Conservation (phyloP, 1,140 invertebrate genomes). For the Drosophila miranda region DNA sequence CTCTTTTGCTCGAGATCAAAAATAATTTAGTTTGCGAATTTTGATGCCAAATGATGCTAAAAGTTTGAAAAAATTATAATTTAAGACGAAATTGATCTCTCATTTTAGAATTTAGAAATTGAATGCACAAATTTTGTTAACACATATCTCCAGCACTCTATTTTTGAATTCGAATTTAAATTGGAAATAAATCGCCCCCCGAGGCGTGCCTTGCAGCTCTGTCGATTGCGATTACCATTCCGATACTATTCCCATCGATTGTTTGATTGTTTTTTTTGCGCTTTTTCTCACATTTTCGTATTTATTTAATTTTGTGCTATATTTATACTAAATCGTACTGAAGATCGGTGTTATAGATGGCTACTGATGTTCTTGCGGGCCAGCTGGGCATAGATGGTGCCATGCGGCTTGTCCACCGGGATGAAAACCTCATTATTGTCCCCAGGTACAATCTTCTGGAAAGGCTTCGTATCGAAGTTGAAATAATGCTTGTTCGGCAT, state of each 20-base stretch:
- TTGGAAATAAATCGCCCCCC: too few relatives aligned
- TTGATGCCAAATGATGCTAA: slow-evolving; percentile 29
- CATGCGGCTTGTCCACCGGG: slow-evolving; percentile 89
- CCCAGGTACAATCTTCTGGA: slow-evolving; percentile 85
- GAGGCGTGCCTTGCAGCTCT: too few relatives aligned
- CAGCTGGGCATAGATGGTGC: slow-evolving; percentile 88
- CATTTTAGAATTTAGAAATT: slow-evolving; percentile 33
- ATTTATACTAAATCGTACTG: neutral
- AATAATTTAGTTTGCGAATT: slow-evolving; percentile 34
- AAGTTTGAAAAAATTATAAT: slow-evolving; percentile 9
- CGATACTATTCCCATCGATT: too few relatives aligned
- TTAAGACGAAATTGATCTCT: neutral
- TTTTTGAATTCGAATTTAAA: neutral
- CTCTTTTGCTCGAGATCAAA: neutral
- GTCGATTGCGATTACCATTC: too few relatives aligned
- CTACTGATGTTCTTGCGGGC: slow-evolving; percentile 84
- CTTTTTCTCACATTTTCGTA: too few relatives aligned
- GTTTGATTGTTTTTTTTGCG: too few relatives aligned
- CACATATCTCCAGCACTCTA: neutral
- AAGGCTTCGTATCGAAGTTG: slow-evolving; percentile 88
- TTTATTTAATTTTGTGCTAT: neutral
- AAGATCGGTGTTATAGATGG: slow-evolving; percentile 43
- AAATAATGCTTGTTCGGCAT: slow-evolving; percentile 92
- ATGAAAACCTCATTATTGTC: slow-evolving; percentile 88
- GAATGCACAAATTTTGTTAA: neutral